Base-by-base conservation (phyloP, 2,797 vertebrate species). In the Enteromius afrohamiltoni region DNA sequence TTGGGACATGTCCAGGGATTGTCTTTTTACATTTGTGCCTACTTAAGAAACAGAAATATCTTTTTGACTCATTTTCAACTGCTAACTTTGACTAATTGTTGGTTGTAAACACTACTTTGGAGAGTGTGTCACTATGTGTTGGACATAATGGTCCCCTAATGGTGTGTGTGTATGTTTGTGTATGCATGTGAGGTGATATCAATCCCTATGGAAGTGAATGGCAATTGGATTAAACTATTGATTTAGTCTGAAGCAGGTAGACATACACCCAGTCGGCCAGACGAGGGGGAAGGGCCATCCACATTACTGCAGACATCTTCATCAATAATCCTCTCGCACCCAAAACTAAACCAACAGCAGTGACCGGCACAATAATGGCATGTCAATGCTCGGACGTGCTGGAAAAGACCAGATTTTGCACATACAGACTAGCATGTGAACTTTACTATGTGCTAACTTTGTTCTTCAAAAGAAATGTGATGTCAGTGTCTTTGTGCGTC, bases 181-280 rank as follows among this genome's bases (percentile, higher is more conserved):
- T 84, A 31, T 47, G 62, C 80, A 40, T 84, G 83, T 77, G 86
- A 83, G 51, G 51, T 74, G 67, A 68, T 86, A 80, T 81, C 68
- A 79, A 77, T 81, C 77, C 69, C 82, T 83, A 69, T 89, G 87
- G 89, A 92, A 91, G 86, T 85, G 89, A 92, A 92, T 89, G 90
- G 89, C 90, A 92, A 94, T 94, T 92, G 90, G 91, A 93, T 93
- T 91, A 90, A 91, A 91, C 87, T 93, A 93, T 94, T 93, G 92
- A 94, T 94, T 89, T 87, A 86, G 94, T 94, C 93, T 94, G 93
- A 91, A 69, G 81, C 90, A 92, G 92, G 93, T 93, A 93, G 90
- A 92, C 73, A 80, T 85, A 90, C 90, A 91, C 92, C 85, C 67
- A 83, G 86, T 92, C 83, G 89, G 86, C 91, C 91, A 92, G 90